Evolutionary conservation across 2,113 vertebrate species (phyloP).

Genomic region (Condylura cristata): DNA sequence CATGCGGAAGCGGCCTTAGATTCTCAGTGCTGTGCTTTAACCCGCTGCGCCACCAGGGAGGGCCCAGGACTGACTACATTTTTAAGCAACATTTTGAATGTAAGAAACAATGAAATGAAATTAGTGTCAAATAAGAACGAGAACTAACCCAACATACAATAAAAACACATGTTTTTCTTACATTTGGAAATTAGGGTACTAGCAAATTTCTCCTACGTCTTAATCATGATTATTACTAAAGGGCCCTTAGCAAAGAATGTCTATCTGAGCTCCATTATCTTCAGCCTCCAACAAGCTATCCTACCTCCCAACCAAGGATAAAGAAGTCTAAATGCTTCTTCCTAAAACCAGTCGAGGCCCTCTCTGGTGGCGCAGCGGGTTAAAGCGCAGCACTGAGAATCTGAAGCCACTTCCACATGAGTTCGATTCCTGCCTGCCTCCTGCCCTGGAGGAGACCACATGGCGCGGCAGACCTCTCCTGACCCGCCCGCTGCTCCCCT

Average conservation of each 20-base stretch:
- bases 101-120: conserved; percentile 12
- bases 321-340: background rate
- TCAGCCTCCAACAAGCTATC: background rate
- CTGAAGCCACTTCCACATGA: too few relatives aligned
- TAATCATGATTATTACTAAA: background rate
- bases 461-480: too few relatives aligned
- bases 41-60: too few relatives aligned
- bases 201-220: background rate
- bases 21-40: too few relatives aligned
- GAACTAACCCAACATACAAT: background rate
- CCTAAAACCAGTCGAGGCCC: background rate
- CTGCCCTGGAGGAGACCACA: too few relatives aligned
- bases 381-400: too few relatives aligned
- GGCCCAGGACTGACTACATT: background rate
- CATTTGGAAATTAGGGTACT: conserved; percentile 19
- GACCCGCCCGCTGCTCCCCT: too few relatives aligned
- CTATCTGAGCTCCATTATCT: background rate
- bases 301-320: background rate
- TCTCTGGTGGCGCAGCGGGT: too few relatives aligned
- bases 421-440: too few relatives aligned
- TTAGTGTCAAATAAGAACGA: conserved; percentile 30
- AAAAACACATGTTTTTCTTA: conserved; percentile 14
- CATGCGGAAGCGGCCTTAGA: too few relatives aligned
- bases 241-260: background rate
- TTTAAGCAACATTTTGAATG: background rate